A percentile compares a stretch with the other conserved stretches of the same genome.
Evolutionary conservation across 2,113 vertebrate species (phyloP).

Genomic region (Neotragus moschatus): DNA sequence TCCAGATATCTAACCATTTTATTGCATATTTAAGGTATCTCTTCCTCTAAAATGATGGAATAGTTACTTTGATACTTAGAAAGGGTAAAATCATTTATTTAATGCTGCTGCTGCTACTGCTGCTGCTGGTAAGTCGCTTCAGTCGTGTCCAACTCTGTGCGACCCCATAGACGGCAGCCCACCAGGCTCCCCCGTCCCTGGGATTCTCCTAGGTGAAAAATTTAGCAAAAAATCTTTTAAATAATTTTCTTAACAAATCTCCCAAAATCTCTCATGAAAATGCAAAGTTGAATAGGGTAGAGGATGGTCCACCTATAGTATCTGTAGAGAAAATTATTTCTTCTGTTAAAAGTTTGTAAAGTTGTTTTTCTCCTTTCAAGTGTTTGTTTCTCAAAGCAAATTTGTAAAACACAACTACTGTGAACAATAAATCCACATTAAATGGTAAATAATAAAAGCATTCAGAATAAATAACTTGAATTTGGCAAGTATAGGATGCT

Average conservation of each 20-base stretch:
- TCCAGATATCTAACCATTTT: background rate
- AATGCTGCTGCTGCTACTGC: too few relatives aligned
- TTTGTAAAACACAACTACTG: background rate
- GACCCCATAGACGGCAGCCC: too few relatives aligned
- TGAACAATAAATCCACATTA: background rate
- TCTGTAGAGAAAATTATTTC: background rate
- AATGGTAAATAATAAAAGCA: background rate
- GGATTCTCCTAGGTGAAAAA: background rate
- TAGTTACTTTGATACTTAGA: background rate
- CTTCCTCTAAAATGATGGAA: background rate
- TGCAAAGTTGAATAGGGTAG: background rate
- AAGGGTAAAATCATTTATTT: background rate
- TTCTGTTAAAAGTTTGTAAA: background rate
- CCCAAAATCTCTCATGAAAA: background rate
- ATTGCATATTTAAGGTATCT: background rate
- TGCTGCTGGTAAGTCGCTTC: too few relatives aligned
- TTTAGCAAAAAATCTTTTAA: background rate
- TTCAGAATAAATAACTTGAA: background rate
- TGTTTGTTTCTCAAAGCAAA: background rate
- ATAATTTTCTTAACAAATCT: background rate
- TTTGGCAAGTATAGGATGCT: background rate
- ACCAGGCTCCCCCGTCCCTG: too few relatives aligned
- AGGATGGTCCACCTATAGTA: background rate
- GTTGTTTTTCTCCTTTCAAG: background rate
- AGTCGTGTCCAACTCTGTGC: too few relatives aligned